Base-by-base conservation (phyloP, 2,888 invertebrate genomes). In the Trilocha varians region DNA sequence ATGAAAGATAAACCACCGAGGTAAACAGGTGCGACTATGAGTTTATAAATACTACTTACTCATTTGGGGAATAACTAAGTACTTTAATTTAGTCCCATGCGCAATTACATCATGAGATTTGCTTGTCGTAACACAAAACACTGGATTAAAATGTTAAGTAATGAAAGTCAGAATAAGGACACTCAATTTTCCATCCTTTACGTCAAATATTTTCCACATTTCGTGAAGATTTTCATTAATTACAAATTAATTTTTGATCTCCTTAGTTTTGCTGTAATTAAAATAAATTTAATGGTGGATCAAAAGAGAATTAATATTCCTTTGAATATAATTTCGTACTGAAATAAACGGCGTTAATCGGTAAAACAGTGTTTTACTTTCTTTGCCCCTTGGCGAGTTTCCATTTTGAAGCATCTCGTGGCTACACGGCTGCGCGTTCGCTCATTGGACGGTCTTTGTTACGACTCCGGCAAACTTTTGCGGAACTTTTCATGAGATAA, bases 401-500 rank as follows among this genome's bases (percentile, higher is more conserved):
- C 62, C 65, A 62, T 69, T 70, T 66, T 60, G 62, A 66, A 64
- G 59, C 55, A 61, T 55, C 52, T 53, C 58, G 56, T 52, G 47
- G 50, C 50, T 45, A 47, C 43, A 47, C 36, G 41, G 34, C 50
- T 44, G 43, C 39, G 40, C 50, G 50, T 57, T 51, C 52, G 52
- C 55, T 60, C 59, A 62, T 62, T 66, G 62, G 62, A 48, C 53
- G 55, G 62, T 68, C 76, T 74, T 78, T 77, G 72, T 78, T 69
- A 62, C 62, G 46, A 55, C 50, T 64, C 57, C 53, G 62, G 56
- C 59, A 58, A 74, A 77, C 65, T 75, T 69, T 64, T 59, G 52
- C 57, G 49, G 49, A 79, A 77, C 69, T 79, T 74, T 72, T 59
- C 55, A 48, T 53, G 63, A 71, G 70, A 75, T 78, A 78, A 78